These are phyloP conservation scores for Phenacoccus solenopsis DNA, from an alignment of 1,140 invertebrate genomes.

Conservation along the genomic window DNA sequence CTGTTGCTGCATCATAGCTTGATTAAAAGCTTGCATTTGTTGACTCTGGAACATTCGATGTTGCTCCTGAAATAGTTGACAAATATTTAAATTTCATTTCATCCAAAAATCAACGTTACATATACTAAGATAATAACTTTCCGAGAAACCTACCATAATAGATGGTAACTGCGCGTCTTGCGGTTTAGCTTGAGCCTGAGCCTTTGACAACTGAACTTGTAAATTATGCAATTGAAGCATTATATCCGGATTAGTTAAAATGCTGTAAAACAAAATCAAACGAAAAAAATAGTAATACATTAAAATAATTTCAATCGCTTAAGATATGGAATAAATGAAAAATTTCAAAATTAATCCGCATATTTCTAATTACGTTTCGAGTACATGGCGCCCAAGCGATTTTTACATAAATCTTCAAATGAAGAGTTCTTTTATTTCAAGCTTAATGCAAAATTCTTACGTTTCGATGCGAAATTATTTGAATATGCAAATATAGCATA, in stretches of 20 bases:
- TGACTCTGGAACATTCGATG: background rate
- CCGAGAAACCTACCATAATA: background rate
- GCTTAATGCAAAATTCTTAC: too few species aligned
- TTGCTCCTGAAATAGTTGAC: background rate
- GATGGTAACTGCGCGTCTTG: constrained; percentile 20
- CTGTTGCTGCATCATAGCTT: background rate
- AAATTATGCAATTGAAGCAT: constrained; percentile 53
- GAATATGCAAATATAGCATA: too few species aligned
- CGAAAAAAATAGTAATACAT: background rate
- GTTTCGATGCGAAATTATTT: too few species aligned
- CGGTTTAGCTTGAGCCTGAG: constrained; percentile 31
- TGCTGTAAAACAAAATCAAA: constrained; percentile 28
- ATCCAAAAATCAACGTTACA: too few species aligned
- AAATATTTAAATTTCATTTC: background rate
- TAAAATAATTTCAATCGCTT: too few species aligned
- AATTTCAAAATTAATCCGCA: too few species aligned
- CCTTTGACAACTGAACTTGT: constrained; percentile 38
- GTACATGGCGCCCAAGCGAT: too few species aligned
- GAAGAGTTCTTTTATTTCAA: too few species aligned
- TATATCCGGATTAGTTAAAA: constrained; percentile 59
- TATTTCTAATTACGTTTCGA: too few species aligned
- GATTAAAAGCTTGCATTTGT: background rate
- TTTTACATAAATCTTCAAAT: too few species aligned
- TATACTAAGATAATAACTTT: too few species aligned
- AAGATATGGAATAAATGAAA: too few species aligned